These are phyloP conservation scores for Chaenodraco wilsoni DNA, from an alignment of 2,797 vertebrate species.

Conservation along the genomic window DNA sequence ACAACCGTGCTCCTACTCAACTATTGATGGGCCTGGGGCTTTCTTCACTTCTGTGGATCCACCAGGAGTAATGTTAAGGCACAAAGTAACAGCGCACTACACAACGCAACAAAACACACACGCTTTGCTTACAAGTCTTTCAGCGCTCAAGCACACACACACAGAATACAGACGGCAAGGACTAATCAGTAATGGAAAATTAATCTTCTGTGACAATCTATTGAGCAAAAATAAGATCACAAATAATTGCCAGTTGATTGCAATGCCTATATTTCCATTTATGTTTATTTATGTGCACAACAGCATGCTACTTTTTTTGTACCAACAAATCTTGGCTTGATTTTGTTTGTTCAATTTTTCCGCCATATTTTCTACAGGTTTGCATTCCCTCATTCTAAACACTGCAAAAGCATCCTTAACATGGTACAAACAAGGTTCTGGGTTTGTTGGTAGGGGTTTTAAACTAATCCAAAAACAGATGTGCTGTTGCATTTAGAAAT, in stretches of 20 bases:
- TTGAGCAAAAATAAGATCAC: slow-evolving; percentile 30
- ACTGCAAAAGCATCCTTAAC: slow-evolving; percentile 32
- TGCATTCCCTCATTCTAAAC: slow-evolving; percentile 4
- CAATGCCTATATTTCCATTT: slow-evolving; percentile 16
- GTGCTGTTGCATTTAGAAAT: slow-evolving; percentile 35
- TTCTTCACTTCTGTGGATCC: slow-evolving; percentile 70
- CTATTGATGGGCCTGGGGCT: slow-evolving; percentile 84
- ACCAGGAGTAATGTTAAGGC: slow-evolving; percentile 69
- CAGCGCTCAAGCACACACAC: slow-evolving; percentile 18
- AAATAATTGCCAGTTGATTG: neutral
- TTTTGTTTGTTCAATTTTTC: slow-evolving; percentile 41
- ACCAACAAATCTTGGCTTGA: slow-evolving; percentile 1
- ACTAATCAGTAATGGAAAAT: slow-evolving; percentile 29
- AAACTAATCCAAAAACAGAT: slow-evolving; percentile 33
- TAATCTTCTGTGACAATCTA: slow-evolving; percentile 2
- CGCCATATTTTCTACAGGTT: slow-evolving; percentile 15
- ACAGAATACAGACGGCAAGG: neutral
- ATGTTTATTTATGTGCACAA: slow-evolving; percentile 16
- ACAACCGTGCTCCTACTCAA: slow-evolving; percentile 79
- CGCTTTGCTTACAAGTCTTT: slow-evolving; percentile 31
- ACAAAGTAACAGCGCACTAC: slow-evolving; percentile 48
- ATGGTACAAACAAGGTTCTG: slow-evolving; percentile 22
- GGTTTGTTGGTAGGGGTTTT: slow-evolving; percentile 34
- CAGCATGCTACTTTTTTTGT: neutral
- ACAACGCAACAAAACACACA: slow-evolving; percentile 53